A percentile compares a stretch with the other conserved stretches of the same genome.
Evolutionary conservation across 2,888 invertebrate genomes (phyloP).

Genomic region (Colletes collaris): DNA sequence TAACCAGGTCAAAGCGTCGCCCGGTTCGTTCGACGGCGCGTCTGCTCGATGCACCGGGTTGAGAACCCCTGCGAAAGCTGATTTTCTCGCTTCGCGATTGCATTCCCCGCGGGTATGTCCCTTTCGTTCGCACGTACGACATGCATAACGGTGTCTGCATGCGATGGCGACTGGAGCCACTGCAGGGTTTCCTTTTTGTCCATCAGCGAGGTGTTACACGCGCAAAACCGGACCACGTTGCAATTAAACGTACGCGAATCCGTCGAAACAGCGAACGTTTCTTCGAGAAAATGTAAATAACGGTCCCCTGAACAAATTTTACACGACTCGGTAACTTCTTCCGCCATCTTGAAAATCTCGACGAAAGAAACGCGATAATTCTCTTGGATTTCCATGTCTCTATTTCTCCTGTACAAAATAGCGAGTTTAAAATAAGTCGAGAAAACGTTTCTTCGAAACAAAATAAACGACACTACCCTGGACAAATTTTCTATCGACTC

Average conservation of each 20-base stretch:
- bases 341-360: too few species aligned
- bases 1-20: constrained; percentile 13
- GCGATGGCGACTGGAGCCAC: constrained; percentile 27
- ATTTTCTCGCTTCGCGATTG: constrained; percentile 39
- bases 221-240: constrained; percentile 26
- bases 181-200: constrained; percentile 42
- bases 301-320: too few species aligned
- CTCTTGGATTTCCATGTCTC: too few species aligned
- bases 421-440: too few species aligned
- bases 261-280: background rate
- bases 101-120: constrained; percentile 32
- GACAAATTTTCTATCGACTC: too few species aligned
- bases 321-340: too few species aligned
- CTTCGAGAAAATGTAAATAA: too few species aligned
- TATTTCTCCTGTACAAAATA: too few species aligned
- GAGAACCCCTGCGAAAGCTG: constrained; percentile 35
- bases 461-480: too few species aligned
- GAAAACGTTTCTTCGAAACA: too few species aligned
- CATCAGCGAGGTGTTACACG: constrained; percentile 16
- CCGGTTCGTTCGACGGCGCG: background rate
- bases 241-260: constrained; percentile 24
- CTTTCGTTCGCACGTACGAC: constrained; percentile 32
- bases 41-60: background rate
- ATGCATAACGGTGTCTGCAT: constrained; percentile 30
- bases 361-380: too few species aligned